Evolutionary conservation across 1,140 invertebrate genomes (phyloP).

Genomic region (Chymomyza costata): DNA sequence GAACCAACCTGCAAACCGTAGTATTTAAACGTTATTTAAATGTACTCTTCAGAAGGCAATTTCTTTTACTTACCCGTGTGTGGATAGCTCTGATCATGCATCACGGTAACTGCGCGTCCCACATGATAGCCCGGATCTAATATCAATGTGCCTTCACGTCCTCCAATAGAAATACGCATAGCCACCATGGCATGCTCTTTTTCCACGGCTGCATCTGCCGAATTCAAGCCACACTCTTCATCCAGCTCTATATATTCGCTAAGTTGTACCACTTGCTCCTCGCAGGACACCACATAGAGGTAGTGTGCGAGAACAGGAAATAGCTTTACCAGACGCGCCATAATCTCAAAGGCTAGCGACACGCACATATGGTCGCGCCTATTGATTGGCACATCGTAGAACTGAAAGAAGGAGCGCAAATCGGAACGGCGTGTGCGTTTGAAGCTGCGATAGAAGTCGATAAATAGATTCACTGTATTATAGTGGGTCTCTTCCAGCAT

Average conservation of each 20-base stretch:
- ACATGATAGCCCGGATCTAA: constrained; percentile 95
- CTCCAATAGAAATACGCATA: constrained; percentile 83
- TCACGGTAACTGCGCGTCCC: constrained; percentile 88
- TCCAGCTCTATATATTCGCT: constrained; percentile 79
- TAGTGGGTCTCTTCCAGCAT: constrained; percentile 88
- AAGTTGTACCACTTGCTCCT: constrained; percentile 86
- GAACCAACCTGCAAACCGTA: constrained; percentile 84
- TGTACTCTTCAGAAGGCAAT: too few species aligned
- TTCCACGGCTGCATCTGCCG: constrained; percentile 81
- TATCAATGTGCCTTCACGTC: constrained; percentile 84
- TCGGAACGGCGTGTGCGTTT: constrained; percentile 79
- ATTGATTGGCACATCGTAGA: constrained; percentile 86
- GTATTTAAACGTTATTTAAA: too few species aligned
- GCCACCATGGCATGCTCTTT: constrained; percentile 94
- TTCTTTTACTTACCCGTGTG: constrained; percentile 82
- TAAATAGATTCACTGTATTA: constrained; percentile 90
- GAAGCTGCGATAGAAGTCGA: constrained; percentile 86
- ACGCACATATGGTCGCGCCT: constrained; percentile 90
- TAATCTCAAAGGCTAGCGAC: constrained; percentile 87
- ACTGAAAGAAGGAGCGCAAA: constrained; percentile 82
- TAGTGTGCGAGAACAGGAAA: constrained; percentile 81
- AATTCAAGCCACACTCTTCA: constrained; percentile 77
- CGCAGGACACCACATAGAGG: constrained; percentile 88
- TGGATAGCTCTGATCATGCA: constrained; percentile 88
- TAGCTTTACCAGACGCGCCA: constrained; percentile 79